These are phyloP conservation scores for Branchellion lobata DNA, from an alignment of 2,888 invertebrate genomes.

Conservation along the genomic window DNA sequence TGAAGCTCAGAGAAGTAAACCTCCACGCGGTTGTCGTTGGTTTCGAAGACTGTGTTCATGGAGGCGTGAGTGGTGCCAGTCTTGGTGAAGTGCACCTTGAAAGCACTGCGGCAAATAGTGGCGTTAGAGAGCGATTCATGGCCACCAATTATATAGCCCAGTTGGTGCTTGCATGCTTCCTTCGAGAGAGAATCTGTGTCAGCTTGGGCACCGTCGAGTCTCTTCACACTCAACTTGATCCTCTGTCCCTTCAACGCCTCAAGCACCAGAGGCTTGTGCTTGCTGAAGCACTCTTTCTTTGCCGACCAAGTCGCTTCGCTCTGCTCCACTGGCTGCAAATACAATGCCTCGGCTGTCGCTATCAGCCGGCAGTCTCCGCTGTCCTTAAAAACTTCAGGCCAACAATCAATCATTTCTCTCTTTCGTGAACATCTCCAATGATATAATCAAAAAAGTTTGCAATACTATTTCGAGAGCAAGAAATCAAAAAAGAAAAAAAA, in stretches of 20 bases:
- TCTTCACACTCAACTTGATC: conserved; percentile 8
- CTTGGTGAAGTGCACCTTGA: neutral
- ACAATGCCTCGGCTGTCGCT: neutral
- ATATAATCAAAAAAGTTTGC: too few species aligned
- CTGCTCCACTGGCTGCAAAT: neutral
- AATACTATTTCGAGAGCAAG: too few species aligned
- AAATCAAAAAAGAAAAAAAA: neutral
- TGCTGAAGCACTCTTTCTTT: conserved; percentile 3
- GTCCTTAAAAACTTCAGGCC: conserved; percentile 6
- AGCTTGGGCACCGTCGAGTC: neutral
- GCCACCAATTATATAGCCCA: neutral
- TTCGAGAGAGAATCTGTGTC: neutral
- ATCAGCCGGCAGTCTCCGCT: neutral
- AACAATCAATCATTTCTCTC: too few species aligned
- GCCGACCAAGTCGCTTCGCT: neutral
- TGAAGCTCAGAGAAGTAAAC: neutral
- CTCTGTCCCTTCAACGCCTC: conserved; percentile 31
- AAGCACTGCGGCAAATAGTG: conserved; percentile 1
- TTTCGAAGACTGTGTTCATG: neutral
- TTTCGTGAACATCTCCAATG: too few species aligned
- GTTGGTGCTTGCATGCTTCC: neutral
- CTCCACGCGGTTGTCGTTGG: neutral
- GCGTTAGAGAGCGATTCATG: neutral
- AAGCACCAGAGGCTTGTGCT: neutral
- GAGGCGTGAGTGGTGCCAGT: too few species aligned